Percentiles rank a stretch among this genome's conserved stretches.
phyloP scores from a whole-genome alignment of 2,113 vertebrate species.

The Opisthocomus hoazin region DNA sequence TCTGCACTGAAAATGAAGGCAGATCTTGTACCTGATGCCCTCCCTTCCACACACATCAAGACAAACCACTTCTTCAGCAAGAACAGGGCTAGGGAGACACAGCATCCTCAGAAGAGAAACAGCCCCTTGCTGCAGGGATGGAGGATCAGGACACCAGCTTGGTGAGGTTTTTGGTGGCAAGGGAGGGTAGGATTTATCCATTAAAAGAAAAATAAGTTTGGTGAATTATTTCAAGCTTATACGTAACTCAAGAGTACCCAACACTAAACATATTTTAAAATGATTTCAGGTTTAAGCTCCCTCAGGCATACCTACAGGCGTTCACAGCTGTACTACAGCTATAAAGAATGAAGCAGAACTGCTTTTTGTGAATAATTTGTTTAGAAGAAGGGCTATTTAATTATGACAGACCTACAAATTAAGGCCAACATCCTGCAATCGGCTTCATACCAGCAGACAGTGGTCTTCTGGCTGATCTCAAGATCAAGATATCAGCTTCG shows the following conservation, averaged over 20 bases:
- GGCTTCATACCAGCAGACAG: background rate
- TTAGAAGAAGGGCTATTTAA: background rate
- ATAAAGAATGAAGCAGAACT: background rate
- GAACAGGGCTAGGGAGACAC: background rate
- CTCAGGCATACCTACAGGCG: background rate
- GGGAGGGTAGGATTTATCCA: background rate
- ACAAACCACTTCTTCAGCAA: background rate
- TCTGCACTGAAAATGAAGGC: background rate
- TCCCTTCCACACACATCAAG: accelerated
- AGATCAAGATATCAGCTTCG: background rate
- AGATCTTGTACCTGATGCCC: background rate
- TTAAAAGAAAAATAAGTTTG: background rate
- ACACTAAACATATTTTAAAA: background rate
- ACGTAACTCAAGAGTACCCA: background rate
- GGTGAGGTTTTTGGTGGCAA: accelerated
- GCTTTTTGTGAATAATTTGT: background rate
- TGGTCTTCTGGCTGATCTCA: background rate
- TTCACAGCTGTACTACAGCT: background rate
- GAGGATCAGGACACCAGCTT: background rate
- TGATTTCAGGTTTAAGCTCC: background rate
- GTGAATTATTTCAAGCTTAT: background rate
- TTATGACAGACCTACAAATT: background rate
- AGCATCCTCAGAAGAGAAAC: background rate
- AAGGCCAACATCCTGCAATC: background rate
- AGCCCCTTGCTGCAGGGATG: background rate